phyloP scores from a whole-genome alignment of 2,888 invertebrate species.

The Aspidiotus destructor region DNA sequence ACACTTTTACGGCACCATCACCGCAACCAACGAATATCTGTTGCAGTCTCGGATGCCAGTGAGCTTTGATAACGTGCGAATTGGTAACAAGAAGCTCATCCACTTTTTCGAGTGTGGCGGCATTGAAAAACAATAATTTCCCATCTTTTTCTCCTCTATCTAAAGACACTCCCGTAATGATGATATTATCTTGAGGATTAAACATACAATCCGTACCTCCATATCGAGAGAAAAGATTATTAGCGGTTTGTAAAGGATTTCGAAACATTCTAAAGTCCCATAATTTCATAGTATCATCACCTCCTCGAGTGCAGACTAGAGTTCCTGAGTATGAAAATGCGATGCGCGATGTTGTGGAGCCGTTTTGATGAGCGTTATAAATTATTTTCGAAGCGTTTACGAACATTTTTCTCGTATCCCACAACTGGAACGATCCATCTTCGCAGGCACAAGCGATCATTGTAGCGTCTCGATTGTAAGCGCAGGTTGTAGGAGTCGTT shows the following conservation, averaged over 20 bases:
- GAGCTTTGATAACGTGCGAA: slow-evolving; percentile 73
- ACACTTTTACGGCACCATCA: slow-evolving; percentile 79
- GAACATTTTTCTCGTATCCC: slow-evolving; percentile 87
- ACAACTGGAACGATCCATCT: slow-evolving; percentile 93
- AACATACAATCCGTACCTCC: slow-evolving; percentile 56
- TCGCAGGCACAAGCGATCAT: slow-evolving; percentile 82
- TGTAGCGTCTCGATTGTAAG: slow-evolving; percentile 74
- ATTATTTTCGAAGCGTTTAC: slow-evolving; percentile 77
- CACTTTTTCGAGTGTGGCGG: slow-evolving; percentile 62
- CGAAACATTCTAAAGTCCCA: slow-evolving; percentile 87
- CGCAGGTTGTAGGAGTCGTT: slow-evolving; percentile 72
- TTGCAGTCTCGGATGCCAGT: slow-evolving; percentile 97
- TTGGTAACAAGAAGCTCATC: slow-evolving; percentile 65
- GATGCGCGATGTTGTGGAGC: slow-evolving; percentile 71
- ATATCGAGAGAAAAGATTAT: slow-evolving; percentile 60
- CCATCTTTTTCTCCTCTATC: slow-evolving; percentile 55
- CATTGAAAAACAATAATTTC: slow-evolving; percentile 66
- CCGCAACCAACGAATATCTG: slow-evolving; percentile 90
- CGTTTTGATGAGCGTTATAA: slow-evolving; percentile 68
- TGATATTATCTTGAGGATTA: slow-evolving; percentile 83
- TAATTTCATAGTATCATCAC: slow-evolving; percentile 87
- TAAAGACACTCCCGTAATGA: slow-evolving; percentile 79
- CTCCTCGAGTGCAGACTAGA: slow-evolving; percentile 67
- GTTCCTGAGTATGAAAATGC: slow-evolving; percentile 79
- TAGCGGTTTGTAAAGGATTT: slow-evolving; percentile 59